Percentiles rank a stretch among this genome's conserved stretches.
phyloP scores from a whole-genome alignment of 2,888 invertebrate species.

The Athripsodes cinereus region DNA sequence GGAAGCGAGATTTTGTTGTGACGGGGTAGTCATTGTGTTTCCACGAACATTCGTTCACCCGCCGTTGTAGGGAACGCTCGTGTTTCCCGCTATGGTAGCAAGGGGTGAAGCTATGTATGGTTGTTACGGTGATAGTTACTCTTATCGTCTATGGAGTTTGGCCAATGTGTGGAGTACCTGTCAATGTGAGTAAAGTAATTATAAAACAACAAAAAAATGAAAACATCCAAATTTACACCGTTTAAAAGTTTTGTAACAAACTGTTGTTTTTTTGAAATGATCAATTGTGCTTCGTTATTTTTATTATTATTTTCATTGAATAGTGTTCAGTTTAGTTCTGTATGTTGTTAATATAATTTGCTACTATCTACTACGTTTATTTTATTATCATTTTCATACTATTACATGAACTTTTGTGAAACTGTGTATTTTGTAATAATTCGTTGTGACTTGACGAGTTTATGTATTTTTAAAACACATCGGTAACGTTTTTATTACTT shows the following conservation, averaged over 20 bases:
- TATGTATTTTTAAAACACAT: too few species aligned
- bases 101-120: constrained; percentile 71
- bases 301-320: background rate
- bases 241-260: background rate
- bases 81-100: constrained; percentile 61
- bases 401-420: background rate
- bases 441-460: too few species aligned
- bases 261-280: background rate
- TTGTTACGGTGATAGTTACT: constrained; percentile 68
- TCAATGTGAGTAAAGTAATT: constrained; percentile 58
- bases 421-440: background rate
- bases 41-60: constrained; percentile 36
- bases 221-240: background rate
- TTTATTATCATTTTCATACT: background rate
- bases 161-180: constrained; percentile 71
- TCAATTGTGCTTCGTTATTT: background rate
- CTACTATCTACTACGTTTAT: background rate
- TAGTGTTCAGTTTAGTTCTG: too few species aligned
- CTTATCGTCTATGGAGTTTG: constrained; percentile 70
- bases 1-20: constrained; percentile 8
- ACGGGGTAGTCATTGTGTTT: constrained; percentile 9
- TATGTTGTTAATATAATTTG: too few species aligned
- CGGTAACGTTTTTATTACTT: too few species aligned
- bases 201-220: constrained; percentile 6
- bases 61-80: constrained; percentile 24